Evolutionary conservation across 2,113 vertebrate genomes (phyloP), one percentile per base, ranked within the genome.

Genomic region (Ptyas mucosa): DNA sequence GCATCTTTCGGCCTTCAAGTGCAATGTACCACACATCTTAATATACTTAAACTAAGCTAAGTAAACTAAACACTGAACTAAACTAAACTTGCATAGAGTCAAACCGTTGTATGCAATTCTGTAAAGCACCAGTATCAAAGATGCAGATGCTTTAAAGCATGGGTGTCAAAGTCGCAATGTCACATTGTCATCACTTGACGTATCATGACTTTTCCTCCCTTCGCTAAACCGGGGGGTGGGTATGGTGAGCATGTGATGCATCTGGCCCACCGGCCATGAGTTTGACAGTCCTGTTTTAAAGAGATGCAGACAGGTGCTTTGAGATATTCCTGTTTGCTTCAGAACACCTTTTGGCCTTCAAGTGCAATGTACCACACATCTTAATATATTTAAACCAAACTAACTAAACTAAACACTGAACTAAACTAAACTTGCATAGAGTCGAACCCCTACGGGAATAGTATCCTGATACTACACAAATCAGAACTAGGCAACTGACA

Each of bases 211-310:
- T 24, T 24, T 24, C 3, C 0, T 23, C 23, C 57, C 57, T 58
- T 58, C 0, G 1, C 55, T 58, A 58, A 58, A 58, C 21, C 21
- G 0, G 6, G 2, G 7, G 2, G 2, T 58, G 7, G 57, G 7
- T 0, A 8, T 58, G 23, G 21, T 2, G 1, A 58, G 8, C 23
- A 0, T 8, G 7, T 57, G 55, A 57, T 0, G 7, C 55, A 24
- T 24, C 8, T 1, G 7, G 55, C 21, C 55, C 21, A 8, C 21
- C 1, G 21, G 55, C 20, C 5, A 21, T 1, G 8, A 58, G 23
- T 58, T 57, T 24, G 2, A 58, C 57, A 58, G 2, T 0, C 57
- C 21, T 81, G 69, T n/a, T 81, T 81, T 81, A 39, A 39, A 81
- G 15, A 39, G 34, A 21, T 81, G 6, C 34, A 81, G 69, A 81